Evolutionary conservation across 2,888 invertebrate genomes (phyloP).

Genomic region (Protonemura montana): DNA sequence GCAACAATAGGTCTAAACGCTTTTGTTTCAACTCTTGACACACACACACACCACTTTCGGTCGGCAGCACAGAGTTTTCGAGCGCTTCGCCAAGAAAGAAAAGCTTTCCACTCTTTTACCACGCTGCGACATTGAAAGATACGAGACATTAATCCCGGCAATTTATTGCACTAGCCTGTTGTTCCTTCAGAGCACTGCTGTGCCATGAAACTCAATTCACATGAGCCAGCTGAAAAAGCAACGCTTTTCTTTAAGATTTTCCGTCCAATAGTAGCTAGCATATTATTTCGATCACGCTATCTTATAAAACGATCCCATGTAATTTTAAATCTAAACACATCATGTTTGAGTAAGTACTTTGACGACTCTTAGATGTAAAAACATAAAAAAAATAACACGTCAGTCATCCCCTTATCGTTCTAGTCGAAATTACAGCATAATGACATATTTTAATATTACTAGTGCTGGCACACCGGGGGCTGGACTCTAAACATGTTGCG

Average conservation of each 20-base stretch:
- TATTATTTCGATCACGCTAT: slow-evolving; percentile 7
- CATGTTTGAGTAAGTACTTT: not conserved
- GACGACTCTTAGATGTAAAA: not conserved
- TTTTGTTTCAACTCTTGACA: not conserved
- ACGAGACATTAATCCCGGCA: not conserved
- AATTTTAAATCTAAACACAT: not conserved
- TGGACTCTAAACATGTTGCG: not conserved
- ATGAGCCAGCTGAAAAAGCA: not conserved
- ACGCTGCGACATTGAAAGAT: not conserved
- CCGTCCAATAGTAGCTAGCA: not conserved
- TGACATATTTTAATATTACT: not conserved
- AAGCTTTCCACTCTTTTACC: not conserved
- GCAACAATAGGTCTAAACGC: too few relatives aligned
- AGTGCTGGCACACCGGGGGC: not conserved
- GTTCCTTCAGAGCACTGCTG: not conserved
- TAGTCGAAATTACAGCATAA: not conserved
- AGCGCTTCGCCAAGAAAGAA: not conserved
- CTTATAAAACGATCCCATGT: not conserved
- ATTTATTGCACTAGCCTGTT: not conserved
- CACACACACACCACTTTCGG: not conserved
- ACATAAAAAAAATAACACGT: not conserved
- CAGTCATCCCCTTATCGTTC: not conserved
- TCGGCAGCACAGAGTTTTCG: not conserved
- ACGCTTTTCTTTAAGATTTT: not conserved
- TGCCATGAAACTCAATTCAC: not conserved